These are phyloP conservation scores for Andrena marginata DNA, from an alignment of 2,888 invertebrate species.

Conservation along the genomic window DNA sequence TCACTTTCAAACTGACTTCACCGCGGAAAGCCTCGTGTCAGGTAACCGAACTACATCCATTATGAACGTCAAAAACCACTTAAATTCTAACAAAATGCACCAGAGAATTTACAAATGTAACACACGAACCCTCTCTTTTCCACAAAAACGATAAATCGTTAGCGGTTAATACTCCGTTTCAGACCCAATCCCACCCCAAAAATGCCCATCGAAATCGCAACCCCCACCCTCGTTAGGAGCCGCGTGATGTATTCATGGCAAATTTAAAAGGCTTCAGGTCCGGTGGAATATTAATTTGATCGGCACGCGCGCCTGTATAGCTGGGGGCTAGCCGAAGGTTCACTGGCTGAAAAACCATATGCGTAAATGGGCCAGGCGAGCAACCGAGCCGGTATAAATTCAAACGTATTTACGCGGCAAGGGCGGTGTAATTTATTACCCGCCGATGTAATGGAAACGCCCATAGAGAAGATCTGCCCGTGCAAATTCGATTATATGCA, in stretches of 20 bases:
- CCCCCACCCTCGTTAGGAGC: not conserved
- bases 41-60: too few relatives aligned
- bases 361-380: slow-evolving; percentile 79
- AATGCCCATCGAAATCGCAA: not conserved
- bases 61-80: not conserved
- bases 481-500: slow-evolving; percentile 72
- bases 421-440: slow-evolving; percentile 77
- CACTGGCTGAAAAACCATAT: slow-evolving; percentile 75
- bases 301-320: not conserved
- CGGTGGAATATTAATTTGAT: slow-evolving; percentile 40
- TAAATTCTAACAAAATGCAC: not conserved
- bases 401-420: slow-evolving; percentile 72
- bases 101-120: not conserved
- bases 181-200: not conserved
- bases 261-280: slow-evolving; percentile 20
- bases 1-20: too few relatives aligned
- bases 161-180: not conserved
- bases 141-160: not conserved
- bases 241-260: slow-evolving; percentile 3
- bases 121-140: not conserved
- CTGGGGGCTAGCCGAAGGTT: not conserved
- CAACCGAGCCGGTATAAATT: slow-evolving; percentile 72
- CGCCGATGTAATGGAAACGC: slow-evolving; percentile 69
- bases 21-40: too few relatives aligned
- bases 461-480: slow-evolving; percentile 67